Evolutionary conservation across 2,888 invertebrate species (phyloP), one percentile per base, ranked within the genome.

Genomic region (Agrilus mali): DNA sequence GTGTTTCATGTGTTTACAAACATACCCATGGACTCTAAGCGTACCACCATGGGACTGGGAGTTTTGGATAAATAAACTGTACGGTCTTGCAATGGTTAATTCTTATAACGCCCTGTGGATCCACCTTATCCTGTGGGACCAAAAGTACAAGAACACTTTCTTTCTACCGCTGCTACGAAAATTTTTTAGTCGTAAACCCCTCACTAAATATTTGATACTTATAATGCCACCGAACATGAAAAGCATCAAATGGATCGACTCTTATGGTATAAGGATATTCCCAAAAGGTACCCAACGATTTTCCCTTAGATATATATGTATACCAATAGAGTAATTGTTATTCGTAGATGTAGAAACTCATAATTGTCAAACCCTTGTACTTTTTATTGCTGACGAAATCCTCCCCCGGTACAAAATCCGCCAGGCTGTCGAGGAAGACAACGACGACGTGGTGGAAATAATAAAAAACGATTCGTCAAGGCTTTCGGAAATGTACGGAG

Each of bases 391-490:
- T 10, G 27, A 27, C 4, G 27, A 8, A 10, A 27, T 27, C 10
- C 27, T 27, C 10, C 27, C 27, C 8, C 27, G 27, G 8, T 65
- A 66, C 46, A 73, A 65, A 53, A 70, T 77, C 43, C 65, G 78
- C 12, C 61, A 69, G 33, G 78, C 77, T 40, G 82, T 85, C 1
- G 78, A 82, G 51, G 82, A 82, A 66, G 85, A 85, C 52, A 82
- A 85, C 55, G 84, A 85, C 52, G 82, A 84, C 48, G 66, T 85
- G 41, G 70, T 81, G 1, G 70, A 75, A 10, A 69, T 85, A 40
- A 66, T 84, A 34, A 70, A 78, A 44, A 61, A 61, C 1, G 70
- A 72, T 41, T 70, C 73, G n/a, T 64, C 69, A 1, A 57, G 65
- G n/a, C 53, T 82, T 22, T 68, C 69, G 15, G 60, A 71, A 39